phyloP scores from a whole-genome alignment of 1,140 invertebrate species.

The Papilio glaucus region DNA sequence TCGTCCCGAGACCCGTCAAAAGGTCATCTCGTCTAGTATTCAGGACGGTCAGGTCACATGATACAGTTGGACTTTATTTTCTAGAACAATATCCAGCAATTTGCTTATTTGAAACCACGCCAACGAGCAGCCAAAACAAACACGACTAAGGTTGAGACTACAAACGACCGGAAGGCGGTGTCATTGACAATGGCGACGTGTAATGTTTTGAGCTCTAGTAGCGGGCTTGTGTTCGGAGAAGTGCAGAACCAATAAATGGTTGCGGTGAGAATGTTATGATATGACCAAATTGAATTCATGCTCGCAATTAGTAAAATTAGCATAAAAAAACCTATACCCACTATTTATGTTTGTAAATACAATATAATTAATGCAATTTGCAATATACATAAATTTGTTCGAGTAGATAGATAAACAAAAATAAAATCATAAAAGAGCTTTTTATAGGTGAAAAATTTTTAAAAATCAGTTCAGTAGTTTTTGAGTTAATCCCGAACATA shows the following conservation, averaged over 20 bases:
- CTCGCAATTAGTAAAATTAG: no score
- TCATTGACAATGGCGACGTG: conserved; percentile 30
- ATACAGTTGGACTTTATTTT: conserved; percentile 36
- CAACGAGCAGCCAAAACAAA: conserved; percentile 35
- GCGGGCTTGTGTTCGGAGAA: background rate
- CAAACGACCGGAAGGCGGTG: conserved; percentile 25
- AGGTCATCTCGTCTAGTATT: conserved; percentile 25
- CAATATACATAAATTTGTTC: no score
- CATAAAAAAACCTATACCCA: no score
- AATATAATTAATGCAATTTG: no score
- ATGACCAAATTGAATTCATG: background rate
- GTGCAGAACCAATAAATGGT: background rate
- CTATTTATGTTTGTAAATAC: no score
- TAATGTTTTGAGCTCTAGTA: conserved; percentile 13
- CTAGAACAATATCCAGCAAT: conserved; percentile 38
- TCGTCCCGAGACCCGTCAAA: conserved; percentile 8
- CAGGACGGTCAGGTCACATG: conserved; percentile 10
- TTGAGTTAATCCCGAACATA: no score
- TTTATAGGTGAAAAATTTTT: no score
- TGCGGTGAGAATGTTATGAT: background rate
- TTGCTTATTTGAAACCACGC: conserved; percentile 40
- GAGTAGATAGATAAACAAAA: no score
- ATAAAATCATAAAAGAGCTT: no score
- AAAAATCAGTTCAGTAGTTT: no score
- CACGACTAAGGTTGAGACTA: background rate